A percentile compares a stretch with the other conserved stretches of the same genome.
Evolutionary conservation across 1,140 invertebrate genomes (phyloP).

Genomic region (Zaprionus africanus): DNA sequence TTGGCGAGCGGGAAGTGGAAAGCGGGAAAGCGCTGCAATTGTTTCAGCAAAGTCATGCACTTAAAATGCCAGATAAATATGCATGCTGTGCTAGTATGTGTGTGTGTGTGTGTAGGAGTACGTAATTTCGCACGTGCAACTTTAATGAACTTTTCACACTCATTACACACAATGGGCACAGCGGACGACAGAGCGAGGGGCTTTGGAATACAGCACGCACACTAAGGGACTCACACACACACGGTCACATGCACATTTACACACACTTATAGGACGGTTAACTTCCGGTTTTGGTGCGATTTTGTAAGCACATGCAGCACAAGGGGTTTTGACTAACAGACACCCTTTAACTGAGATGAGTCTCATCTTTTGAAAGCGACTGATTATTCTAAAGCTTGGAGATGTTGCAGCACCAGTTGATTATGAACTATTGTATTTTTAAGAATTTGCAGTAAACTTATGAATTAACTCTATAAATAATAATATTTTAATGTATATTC

Average conservation of each 20-base stretch:
- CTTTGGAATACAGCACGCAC: constrained; percentile 7
- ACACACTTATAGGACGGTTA: constrained; percentile 1
- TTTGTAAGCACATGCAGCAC: constrained; percentile 39
- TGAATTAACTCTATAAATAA: too few species aligned
- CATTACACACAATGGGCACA: constrained; percentile 63
- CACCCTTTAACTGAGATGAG: neutral
- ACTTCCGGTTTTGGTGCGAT: constrained; percentile 36
- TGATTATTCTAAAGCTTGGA: too few species aligned
- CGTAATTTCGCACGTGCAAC: constrained; percentile 75
- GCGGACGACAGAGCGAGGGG: constrained; percentile 10
- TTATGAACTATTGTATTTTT: too few species aligned
- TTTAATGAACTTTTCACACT: constrained; percentile 80
- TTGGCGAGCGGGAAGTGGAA: neutral
- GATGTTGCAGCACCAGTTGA: too few species aligned
- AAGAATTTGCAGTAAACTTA: too few species aligned
- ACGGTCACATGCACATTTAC: neutral
- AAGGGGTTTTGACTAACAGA: neutral
- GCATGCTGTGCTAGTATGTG: neutral
- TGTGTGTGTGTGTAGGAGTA: constrained; percentile 10
- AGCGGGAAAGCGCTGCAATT: constrained; percentile 7
- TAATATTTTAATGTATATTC: too few species aligned
- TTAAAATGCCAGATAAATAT: constrained; percentile 48
- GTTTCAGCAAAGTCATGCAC: constrained; percentile 56
- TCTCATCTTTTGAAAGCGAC: too few species aligned
- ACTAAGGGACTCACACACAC: constrained; percentile 10